Base-by-base conservation (phyloP, 2,888 invertebrate genomes). In the Cephus sareptanus region DNA sequence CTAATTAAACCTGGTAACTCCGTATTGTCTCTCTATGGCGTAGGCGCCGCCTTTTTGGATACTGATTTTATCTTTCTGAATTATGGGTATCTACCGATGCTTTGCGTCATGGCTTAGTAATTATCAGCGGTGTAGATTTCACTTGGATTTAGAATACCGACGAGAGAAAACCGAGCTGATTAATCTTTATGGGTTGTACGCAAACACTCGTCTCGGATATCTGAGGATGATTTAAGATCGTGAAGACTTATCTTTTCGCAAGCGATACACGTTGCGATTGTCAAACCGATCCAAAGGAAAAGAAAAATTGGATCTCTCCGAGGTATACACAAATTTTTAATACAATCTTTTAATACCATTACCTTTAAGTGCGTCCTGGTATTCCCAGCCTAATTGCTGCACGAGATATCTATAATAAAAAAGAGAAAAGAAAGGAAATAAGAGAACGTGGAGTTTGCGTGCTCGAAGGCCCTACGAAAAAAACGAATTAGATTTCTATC, bases 301-400 rank as follows among this genome's bases (percentile, higher is more conserved):
- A 6, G 3, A 35, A 1, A 11, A 6, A 23, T 15, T 9, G 2
- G 23, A 56, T 1, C 2, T 23, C 4, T 23, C 40, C 2, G 23
- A 23, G 40, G 40, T 23, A 23, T 15, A 23, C 23, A 6, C 0
- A 56, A 15, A 23, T 23, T 56, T 56, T 23, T 56, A 56, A 56
- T 56, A 56, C 6, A 56, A 56, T 23, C 56, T 56, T 23, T 56
- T 23, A 23, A 56, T 56, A 23, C 23, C 56, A 23, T 92, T 92
- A 96, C 96, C 92, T 86, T 92, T 89, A 77, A 96, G 93, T 71
- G 95, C 95, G 71, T 93, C 92, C 33, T 91, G 85, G 23, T 94
- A 93, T 3, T 92, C 87, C 81, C 94, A 92, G 34, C 93, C 92
- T 88, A 95, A 90, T 78, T 94, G 93, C 80, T 94, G 94, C 77